Evolutionary conservation across 2,113 vertebrate genomes (phyloP).

Genomic region (Cervus canadensis): DNA sequence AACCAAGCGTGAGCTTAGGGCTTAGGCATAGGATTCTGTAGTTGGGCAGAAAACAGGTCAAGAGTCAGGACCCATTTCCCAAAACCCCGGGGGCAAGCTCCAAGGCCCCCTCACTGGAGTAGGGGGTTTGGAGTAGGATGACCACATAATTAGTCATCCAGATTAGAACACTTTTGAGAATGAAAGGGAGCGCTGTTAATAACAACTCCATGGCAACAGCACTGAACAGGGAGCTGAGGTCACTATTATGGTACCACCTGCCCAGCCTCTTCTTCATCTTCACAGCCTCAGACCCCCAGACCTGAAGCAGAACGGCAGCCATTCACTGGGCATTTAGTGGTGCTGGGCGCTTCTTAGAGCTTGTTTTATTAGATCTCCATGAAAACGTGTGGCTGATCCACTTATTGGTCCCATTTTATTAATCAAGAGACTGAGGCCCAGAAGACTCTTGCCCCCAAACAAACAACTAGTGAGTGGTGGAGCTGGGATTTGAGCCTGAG

Average conservation of each 20-base stretch:
- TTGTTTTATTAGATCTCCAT: not conserved
- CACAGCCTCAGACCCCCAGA: not conserved
- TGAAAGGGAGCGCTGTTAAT: not conserved
- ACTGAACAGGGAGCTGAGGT: not conserved
- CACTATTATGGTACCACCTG: rapidly evolving
- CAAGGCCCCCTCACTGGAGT: not conserved
- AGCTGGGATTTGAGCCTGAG: not conserved
- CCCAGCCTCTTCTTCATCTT: too few species aligned
- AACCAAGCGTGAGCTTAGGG: not conserved
- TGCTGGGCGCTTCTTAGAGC: not conserved
- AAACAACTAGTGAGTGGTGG: not conserved
- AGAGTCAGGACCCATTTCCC: not conserved
- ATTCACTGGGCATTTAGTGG: not conserved
- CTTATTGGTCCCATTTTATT: not conserved
- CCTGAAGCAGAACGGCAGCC: not conserved
- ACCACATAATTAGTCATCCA: not conserved
- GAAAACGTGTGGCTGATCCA: not conserved
- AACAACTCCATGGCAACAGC: not conserved
- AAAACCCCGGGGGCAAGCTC: not conserved
- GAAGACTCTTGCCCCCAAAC: not conserved
- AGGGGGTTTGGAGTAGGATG: not conserved
- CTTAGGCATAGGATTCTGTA: not conserved
- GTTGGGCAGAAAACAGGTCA: not conserved
- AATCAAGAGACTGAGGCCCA: not conserved
- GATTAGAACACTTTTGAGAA: not conserved